Evolutionary conservation across 2,888 invertebrate genomes (phyloP), one percentile per base, ranked within the genome.

Genomic region (Linnaemya vulpina): DNA sequence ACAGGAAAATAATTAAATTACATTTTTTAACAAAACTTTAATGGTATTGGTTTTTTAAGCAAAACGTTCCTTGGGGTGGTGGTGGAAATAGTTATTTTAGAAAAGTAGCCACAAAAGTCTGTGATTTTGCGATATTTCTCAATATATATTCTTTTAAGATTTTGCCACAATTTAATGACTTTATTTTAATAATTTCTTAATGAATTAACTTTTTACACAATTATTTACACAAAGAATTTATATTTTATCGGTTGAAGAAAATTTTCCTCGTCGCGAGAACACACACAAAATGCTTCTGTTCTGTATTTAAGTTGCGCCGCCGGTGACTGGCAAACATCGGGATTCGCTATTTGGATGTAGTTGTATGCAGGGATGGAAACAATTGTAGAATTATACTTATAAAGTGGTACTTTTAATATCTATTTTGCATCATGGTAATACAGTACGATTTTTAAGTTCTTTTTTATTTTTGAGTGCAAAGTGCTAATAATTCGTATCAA

Each of bases 181-280:
- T 67, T 88, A 82, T 86, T 88, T 70, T 78, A 62, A 43, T 70
- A 51, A 65, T 67, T 87, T 89, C 89, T 90, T 90, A 88, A 87
- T 88, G 87, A 89, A 89, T 90, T 89, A 90, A 88, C 53, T 80
- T 75, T 84, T 82, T 85, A 88, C 90, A 90, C 90, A 90, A 90
- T 89, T 90, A 90, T 90, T 90, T 90, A 90, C 90, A 90, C 91
- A 90, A 91, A 89, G 90, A 90, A 88, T 89, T 58, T 88, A 88
- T 83, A 74, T 75, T 83, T 78, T 79, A 79, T 83, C 73, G 80
- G 86, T 67, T 76, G 88, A 90, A 89, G 90, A 90, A 90, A 89
- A 88, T 87, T 89, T 88, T 88, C 90, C 88, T 90, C 90, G 90
- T 89, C 90, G 90, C 89, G 88, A 88, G 87, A 87, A 87, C 87